Conservation (phyloP, 23 tunicate species). For the Ascidia mentula region DNA sequence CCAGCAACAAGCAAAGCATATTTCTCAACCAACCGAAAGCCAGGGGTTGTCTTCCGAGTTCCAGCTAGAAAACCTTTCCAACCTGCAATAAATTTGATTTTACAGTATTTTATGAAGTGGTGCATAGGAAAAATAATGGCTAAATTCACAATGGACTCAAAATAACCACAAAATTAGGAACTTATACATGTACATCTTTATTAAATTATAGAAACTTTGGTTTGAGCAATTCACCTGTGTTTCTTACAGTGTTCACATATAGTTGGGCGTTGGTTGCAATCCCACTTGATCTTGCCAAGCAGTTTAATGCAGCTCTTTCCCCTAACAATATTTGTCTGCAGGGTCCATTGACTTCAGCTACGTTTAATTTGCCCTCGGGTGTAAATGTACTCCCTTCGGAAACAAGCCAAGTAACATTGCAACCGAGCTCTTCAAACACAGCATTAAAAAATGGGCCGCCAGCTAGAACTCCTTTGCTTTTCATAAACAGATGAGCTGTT, state of each 20-base stretch:
- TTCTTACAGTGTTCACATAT: background rate
- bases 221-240: too few relatives aligned
- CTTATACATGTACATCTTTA: too few relatives aligned
- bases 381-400: background rate
- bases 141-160: too few relatives aligned
- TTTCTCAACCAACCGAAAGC: conserved; percentile 78
- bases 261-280: conserved; percentile 28
- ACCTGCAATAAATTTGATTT: conserved; percentile 19
- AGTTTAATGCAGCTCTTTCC: conserved; percentile 66
- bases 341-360: conserved; percentile 36
- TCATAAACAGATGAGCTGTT: conserved; percentile 46
- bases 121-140: too few relatives aligned
- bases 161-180: too few relatives aligned
- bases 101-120: too few relatives aligned
- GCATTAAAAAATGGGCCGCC: conserved; percentile 73
- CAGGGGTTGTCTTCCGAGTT: conserved; percentile 81
- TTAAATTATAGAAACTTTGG: too few relatives aligned
- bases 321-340: conserved; percentile 48
- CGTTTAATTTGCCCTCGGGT: background rate
- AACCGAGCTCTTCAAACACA: conserved; percentile 39
- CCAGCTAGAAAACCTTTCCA: conserved; percentile 67
- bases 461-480: conserved; percentile 47
- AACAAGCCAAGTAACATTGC: conserved; percentile 20
- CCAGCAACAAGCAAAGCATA: conserved; percentile 70
- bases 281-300: conserved; percentile 62